phyloP scores from a whole-genome alignment of 2,888 invertebrate genomes.

The Eucriotettix oculatus region DNA sequence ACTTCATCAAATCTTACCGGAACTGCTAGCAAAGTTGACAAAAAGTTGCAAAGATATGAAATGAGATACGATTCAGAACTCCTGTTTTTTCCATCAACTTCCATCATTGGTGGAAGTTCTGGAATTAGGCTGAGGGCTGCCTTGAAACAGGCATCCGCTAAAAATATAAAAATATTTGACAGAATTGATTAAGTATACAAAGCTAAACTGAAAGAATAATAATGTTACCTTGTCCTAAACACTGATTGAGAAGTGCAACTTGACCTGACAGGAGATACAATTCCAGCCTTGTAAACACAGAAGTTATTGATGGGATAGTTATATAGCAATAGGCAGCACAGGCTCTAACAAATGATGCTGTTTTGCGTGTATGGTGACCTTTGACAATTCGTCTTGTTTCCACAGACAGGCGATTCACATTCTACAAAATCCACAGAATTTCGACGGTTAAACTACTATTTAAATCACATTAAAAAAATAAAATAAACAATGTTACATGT shows the following conservation, averaged over 20 bases:
- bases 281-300: constrained; percentile 59
- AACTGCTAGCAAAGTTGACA: constrained; percentile 65
- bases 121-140: constrained; percentile 66
- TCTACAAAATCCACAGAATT: constrained; percentile 30
- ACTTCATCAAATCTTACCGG: constrained; percentile 39
- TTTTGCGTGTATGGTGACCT: constrained; percentile 61
- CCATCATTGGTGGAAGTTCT: constrained; percentile 52
- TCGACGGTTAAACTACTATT: background rate
- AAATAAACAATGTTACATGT: too few species aligned
- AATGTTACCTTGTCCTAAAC: constrained; percentile 68
- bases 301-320: constrained; percentile 86
- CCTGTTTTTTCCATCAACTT: constrained; percentile 56
- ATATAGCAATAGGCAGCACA: constrained; percentile 93
- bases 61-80: constrained; percentile 55
- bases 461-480: too few species aligned
- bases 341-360: constrained; percentile 75
- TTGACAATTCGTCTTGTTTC: constrained; percentile 48
- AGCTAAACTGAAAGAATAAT: background rate
- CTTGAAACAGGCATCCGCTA: constrained; percentile 88
- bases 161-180: constrained; percentile 16
- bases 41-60: constrained; percentile 56
- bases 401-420: constrained; percentile 65
- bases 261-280: constrained; percentile 78
- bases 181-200: too few species aligned
- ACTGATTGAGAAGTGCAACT: constrained; percentile 75